These are phyloP conservation scores for Rhea americana DNA, from an alignment of 2,113 vertebrate genomes.

Conservation along the genomic window DNA sequence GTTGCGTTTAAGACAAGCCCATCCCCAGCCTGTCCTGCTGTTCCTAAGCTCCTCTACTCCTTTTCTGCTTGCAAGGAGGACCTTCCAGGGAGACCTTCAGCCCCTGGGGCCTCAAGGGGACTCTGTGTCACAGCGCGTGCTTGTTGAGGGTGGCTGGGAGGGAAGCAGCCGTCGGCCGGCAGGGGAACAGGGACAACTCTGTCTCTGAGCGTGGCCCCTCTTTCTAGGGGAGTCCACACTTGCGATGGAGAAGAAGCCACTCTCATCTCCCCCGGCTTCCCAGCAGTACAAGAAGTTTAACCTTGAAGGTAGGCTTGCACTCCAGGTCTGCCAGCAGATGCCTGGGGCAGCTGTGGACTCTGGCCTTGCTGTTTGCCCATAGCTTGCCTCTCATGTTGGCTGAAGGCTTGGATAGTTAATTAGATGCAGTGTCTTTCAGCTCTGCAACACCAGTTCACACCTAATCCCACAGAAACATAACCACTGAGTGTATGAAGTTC, in stretches of 20 bases:
- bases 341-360: not conserved
- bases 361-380: not conserved
- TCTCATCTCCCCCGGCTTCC: slow-evolving; percentile 51
- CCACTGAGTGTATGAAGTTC: not conserved
- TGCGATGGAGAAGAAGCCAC: slow-evolving; percentile 64
- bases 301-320: slow-evolving; percentile 74
- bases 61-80: not conserved
- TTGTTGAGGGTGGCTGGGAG: not conserved
- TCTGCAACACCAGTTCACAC: rapidly evolving
- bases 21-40: not conserved
- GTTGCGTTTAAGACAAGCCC: not conserved
- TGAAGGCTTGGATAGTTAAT: not conserved
- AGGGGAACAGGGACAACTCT: not conserved
- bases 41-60: not conserved
- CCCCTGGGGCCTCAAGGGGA: rapidly evolving
- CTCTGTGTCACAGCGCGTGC: not conserved
- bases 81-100: not conserved
- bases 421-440: not conserved
- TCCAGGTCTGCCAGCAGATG: not conserved
- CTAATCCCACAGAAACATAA: not conserved
- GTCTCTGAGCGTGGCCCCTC: not conserved
- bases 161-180: not conserved
- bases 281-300: slow-evolving; percentile 77
- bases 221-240: slow-evolving; percentile 46
- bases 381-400: not conserved